Evolutionary conservation across 2,888 invertebrate genomes (phyloP).

Genomic region (Drosophila subsilvestris): DNA sequence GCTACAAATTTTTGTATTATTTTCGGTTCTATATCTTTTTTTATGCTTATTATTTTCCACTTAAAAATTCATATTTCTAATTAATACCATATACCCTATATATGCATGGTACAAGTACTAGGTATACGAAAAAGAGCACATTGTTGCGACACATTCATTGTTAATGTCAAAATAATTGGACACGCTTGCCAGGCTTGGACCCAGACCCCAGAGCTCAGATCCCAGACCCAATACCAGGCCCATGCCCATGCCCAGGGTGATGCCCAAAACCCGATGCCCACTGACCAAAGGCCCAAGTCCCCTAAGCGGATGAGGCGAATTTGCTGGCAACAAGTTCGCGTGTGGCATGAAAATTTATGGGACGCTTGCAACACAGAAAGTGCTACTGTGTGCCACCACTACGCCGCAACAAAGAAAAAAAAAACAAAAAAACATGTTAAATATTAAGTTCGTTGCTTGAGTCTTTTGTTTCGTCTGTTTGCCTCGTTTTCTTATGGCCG

Average conservation of each 20-base stretch:
- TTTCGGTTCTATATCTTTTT: too few relatives aligned
- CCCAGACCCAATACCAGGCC: not conserved
- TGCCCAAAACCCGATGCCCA: conserved; percentile 3
- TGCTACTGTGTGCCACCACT: conserved; percentile 64
- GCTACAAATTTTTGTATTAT: too few relatives aligned
- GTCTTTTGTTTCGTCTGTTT: conserved; percentile 64
- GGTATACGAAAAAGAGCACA: conserved; percentile 32
- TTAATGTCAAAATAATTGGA: conserved; percentile 82
- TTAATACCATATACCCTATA: not conserved
- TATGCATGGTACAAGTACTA: conserved; percentile 4
- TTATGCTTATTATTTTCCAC: too few relatives aligned
- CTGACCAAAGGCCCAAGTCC: conserved; percentile 19
- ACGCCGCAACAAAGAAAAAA: too few relatives aligned
- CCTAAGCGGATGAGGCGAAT: conserved; percentile 34
- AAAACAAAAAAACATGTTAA: conserved; percentile 27
- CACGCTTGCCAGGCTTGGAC: conserved; percentile 70
- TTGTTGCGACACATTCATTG: conserved; percentile 76
- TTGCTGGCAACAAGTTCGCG: conserved; percentile 52
- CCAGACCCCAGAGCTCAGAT: conserved; percentile 8
- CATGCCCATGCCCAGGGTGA: conserved; percentile 30
- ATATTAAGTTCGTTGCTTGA: conserved; percentile 45
- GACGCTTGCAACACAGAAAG: conserved; percentile 58
- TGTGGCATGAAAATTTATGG: conserved; percentile 80
- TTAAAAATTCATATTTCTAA: not conserved
- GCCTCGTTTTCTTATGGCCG: conserved; percentile 22